Conservation (phyloP, 2,797 vertebrate genomes). For the Tympanoctomys barrerae region DNA sequence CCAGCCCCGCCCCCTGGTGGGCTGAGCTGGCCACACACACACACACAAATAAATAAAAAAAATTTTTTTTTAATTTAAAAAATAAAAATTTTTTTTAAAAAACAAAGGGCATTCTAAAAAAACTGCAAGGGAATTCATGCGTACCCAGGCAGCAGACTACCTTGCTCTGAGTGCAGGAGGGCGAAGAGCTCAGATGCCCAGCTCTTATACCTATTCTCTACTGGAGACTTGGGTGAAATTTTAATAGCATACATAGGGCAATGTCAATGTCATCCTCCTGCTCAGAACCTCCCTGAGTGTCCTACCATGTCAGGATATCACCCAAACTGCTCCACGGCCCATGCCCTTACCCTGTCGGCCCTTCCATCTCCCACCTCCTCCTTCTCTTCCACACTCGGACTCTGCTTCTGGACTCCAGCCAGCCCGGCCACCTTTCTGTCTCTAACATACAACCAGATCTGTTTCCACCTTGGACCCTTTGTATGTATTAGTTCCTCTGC, state of each 20-base stretch:
- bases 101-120: background rate
- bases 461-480: background rate
- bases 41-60: no score
- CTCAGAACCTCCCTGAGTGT: background rate
- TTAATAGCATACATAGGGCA: conserved; percentile 4
- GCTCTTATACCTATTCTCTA: background rate
- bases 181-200: background rate
- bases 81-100: no score
- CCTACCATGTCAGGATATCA: background rate
- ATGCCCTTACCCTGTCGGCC: background rate
- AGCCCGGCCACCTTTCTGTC: background rate
- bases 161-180: background rate
- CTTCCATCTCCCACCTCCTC: background rate
- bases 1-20: no score
- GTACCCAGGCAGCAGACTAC: background rate
- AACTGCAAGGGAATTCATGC: background rate
- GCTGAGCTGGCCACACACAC: no score
- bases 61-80: no score
- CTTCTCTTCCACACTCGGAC: background rate
- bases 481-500: background rate
- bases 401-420: background rate
- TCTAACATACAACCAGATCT: background rate
- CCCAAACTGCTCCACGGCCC: background rate
- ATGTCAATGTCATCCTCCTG: background rate
- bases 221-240: background rate